Base-by-base conservation (phyloP, 2,797 vertebrate species). In the Clarias fuscus region DNA sequence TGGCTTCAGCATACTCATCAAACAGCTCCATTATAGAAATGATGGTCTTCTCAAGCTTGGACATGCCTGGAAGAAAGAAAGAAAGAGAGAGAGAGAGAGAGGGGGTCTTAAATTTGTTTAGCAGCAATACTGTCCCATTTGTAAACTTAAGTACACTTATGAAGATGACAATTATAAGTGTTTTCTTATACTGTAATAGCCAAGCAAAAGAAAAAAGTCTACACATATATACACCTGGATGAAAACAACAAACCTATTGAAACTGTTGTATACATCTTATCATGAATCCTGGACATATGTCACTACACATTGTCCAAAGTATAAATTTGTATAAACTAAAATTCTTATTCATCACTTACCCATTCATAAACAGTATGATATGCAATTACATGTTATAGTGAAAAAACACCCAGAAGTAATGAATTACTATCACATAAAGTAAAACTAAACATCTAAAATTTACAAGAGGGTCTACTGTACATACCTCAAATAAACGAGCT, bases 11-110 rank as follows among this genome's bases (percentile, higher is more conserved):
- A 10, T 93, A 94, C 10, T 95, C 90, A 78, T 93, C 77, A 65
- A 95, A 96, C 37, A 95, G 67, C 1, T 95, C 94, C 65, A 94
- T 92, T 5, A 95, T 92, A 82, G 88, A 89, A 8, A 84, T 78
- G n/a, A 96, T 93, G 78, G 89, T 85, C 6, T 90, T 58, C 33
- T 95, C 94, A 78, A 95, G 88, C 40, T 91, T 93, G 86, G 93
- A 85, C 95, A 95, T 95, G 65, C 56, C 89, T 91, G 62, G 27
- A 13, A 82, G 33, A 85, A 6, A 88, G 10, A 85, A 40, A 43
- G 1, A 77, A 22, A 80, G 10, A 53, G 10, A 20, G 58, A 77
- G 53, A 76, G 24, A 33, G 53, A 77, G 53, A 22, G 48, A 76
- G 48, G 15, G 24, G 30, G 40, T 24, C 30, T 7, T 2, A 37